Base-by-base conservation (phyloP, 2,113 vertebrate species). In the Marmota monax region DNA sequence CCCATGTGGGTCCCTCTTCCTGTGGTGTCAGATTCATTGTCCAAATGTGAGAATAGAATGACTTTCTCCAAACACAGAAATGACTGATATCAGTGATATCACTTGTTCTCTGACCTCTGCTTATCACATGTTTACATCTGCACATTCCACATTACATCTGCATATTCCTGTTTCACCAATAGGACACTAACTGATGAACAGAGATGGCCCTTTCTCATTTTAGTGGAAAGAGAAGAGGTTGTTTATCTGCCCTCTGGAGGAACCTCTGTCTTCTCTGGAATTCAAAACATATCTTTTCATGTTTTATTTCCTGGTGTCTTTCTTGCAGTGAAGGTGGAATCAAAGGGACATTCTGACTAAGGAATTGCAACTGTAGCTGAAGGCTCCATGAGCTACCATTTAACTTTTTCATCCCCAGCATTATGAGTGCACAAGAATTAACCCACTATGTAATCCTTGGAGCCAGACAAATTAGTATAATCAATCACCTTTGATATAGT, bases 271-370 rank as follows among this genome's bases (percentile, higher is more conserved):
- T 90, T 86, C 29, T 79, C 45, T 91, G 32, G 23, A 93, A 86
- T 93, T 82, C 63, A 37, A 91, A 96, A 74, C 7, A 80, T 63
- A 95, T 53, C n/a, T 53, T 95, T 96, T 96, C 22, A 67, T 67
- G 53, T 91, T 96, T 91, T 86, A 56, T 80, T 92, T 88, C 9
- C 53, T 67, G 18, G 32, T 82, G 88, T 73, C 42, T 34, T 92
- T 96, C 90, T 58, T 65, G 20, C 14, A 22, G 70, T 27, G 13
- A 87, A 90, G 48, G 11, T 23, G 16, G 6, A 45, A 79, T 92
- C 69, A 84, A 90, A 84, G 27, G 53, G 39, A 79, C 65, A 63
- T 37, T 79, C 53, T 87, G 70, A 27, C 61, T 18, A 17, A 92
- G 18, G 8, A 7, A 84, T 29, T 92, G 51, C 18, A 94, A 27